A percentile compares a stretch with the other conserved stretches of the same genome.
phyloP scores from a whole-genome alignment of 2,113 vertebrate genomes.

The Perca fluviatilis region DNA sequence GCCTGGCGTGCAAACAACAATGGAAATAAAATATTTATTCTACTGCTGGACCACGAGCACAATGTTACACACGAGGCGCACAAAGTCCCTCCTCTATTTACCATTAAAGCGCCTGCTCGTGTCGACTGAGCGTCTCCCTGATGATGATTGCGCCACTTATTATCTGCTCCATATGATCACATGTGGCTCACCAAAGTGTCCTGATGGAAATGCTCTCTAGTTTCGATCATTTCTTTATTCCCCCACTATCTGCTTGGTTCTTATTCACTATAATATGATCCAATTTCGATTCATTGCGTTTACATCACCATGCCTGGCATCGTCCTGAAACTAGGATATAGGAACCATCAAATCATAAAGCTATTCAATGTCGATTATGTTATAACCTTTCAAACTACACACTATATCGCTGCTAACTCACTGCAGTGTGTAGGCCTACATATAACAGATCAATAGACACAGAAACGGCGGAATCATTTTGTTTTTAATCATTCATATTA shows the following conservation, averaged over 20 bases:
- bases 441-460: background rate
- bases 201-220: background rate
- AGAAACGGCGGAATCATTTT: background rate
- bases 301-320: no score
- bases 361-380: background rate
- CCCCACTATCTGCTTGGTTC: no score
- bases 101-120: background rate
- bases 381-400: no score
- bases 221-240: background rate
- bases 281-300: background rate
- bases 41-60: constrained; percentile 27
- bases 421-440: no score
- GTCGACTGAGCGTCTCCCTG: background rate
- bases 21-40: constrained; percentile 74
- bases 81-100: background rate
- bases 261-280: background rate
- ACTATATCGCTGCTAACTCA: no score
- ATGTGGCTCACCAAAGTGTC: constrained; percentile 43
- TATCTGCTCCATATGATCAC: constrained; percentile 1
- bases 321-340: background rate
- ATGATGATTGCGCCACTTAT: constrained; percentile 11
- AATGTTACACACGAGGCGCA: background rate
- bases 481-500: background rate
- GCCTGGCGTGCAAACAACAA: constrained; percentile 90
- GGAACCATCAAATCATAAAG: background rate